A percentile compares a stretch with the other conserved stretches of the same genome.
Evolutionary conservation across 2,888 invertebrate genomes (phyloP).

Genomic region (Chrysina gloriosa): DNA sequence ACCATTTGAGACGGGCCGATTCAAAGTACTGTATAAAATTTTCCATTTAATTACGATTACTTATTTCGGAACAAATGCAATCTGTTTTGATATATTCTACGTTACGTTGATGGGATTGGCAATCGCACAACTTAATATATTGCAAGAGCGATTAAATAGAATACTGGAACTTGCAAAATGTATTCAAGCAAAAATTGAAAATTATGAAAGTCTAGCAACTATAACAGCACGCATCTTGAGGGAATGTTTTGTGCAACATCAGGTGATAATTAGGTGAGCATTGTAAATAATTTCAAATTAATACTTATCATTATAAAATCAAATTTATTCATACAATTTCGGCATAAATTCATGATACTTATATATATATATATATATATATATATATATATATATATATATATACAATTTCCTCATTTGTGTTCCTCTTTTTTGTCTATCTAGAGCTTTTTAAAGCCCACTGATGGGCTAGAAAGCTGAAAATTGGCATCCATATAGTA

Average conservation of each 20-base stretch:
- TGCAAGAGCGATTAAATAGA: neutral
- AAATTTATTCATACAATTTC: neutral
- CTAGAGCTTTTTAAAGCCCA: no score
- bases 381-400: no score
- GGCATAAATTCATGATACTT: no score
- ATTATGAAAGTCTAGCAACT: neutral
- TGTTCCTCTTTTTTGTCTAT: no score
- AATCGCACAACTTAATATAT: constrained; percentile 32
- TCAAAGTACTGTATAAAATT: constrained; percentile 7
- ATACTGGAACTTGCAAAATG: neutral
- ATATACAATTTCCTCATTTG: no score
- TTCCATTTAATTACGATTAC: constrained; percentile 19
- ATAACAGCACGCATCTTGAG: neutral
- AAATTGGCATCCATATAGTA: no score
- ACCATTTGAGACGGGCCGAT: neutral
- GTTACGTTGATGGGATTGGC: constrained; percentile 24
- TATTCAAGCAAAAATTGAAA: neutral
- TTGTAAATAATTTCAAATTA: neutral
- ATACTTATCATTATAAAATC: neutral
- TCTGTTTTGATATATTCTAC: constrained; percentile 19
- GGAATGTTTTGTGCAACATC: constrained; percentile 33
- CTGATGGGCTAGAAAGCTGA: no score
- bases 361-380: no score
- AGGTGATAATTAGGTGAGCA: constrained; percentile 35
- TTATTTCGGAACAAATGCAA: constrained; percentile 13